Evolutionary conservation across 2,888 invertebrate genomes (phyloP).

Genomic region (Stenichneumon culpator): DNA sequence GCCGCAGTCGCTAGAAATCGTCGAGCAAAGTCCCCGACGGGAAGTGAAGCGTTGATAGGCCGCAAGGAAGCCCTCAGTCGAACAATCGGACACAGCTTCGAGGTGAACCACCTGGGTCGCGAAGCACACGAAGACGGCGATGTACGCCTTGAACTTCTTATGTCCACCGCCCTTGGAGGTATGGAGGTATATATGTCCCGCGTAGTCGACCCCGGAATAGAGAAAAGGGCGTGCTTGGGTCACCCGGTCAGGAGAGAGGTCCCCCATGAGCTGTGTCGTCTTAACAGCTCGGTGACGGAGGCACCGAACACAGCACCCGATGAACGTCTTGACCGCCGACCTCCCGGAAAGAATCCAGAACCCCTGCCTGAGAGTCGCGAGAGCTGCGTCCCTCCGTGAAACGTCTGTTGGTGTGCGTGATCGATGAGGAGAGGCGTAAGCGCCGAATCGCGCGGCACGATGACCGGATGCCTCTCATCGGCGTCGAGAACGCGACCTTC

Average conservation of each 20-base stretch:
- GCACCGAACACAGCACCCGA: background rate
- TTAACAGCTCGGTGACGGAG: background rate
- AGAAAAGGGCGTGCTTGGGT: constrained; percentile 62
- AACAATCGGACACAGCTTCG: constrained; percentile 67
- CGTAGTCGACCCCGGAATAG: constrained; percentile 62
- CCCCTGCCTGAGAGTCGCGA: constrained; percentile 47
- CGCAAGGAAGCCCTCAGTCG: constrained; percentile 68
- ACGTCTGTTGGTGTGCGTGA: background rate
- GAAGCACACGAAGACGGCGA: constrained; percentile 70
- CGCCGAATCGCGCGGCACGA: constrained; percentile 15
- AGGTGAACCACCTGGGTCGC: constrained; percentile 67
- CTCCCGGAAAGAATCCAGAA: background rate
- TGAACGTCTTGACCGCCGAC: background rate
- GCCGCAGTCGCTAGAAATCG: constrained; percentile 68
- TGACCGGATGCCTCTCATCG: background rate
- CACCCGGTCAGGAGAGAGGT: constrained; percentile 5
- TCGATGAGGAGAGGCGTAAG: constrained; percentile 26
- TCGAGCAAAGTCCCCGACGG: constrained; percentile 54
- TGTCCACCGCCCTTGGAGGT: constrained; percentile 12
- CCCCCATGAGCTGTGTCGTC: constrained; percentile 27
- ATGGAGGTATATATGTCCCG: constrained; percentile 40
- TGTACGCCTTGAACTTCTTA: constrained; percentile 58
- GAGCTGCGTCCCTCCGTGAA: constrained; percentile 32
- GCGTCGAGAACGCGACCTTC: no score
- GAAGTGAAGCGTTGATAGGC: constrained; percentile 69